A percentile compares a stretch with the other conserved stretches of the same genome.
Evolutionary conservation across 2,888 invertebrate genomes (phyloP).

Genomic region (Euplexia lucipara): DNA sequence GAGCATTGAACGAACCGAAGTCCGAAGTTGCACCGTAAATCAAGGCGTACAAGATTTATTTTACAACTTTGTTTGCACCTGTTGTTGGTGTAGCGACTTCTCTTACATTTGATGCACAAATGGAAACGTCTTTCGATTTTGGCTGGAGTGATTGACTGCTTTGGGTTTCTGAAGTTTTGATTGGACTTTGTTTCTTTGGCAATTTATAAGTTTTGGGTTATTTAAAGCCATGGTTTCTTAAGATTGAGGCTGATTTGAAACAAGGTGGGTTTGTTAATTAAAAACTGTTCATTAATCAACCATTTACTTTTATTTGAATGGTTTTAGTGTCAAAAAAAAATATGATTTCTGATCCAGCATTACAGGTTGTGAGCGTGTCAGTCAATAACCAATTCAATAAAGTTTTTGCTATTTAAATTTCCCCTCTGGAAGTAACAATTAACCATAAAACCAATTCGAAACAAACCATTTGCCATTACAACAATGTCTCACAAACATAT

Average conservation of each 20-base stretch:
- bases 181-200: constrained; percentile 35
- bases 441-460: neutral
- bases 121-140: constrained; percentile 28
- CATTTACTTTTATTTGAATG: too few relatives aligned
- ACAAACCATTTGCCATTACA: neutral
- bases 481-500: constrained; percentile 15
- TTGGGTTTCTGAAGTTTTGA: constrained; percentile 40
- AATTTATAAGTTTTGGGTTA: constrained; percentile 27
- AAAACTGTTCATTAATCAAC: neutral
- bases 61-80: constrained; percentile 66
- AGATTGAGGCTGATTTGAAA: neutral
- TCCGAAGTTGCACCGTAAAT: constrained; percentile 63
- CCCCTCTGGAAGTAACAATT: neutral
- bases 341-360: too few relatives aligned
- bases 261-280: constrained; percentile 11
- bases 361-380: too few relatives aligned
- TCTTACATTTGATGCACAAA: constrained; percentile 49
- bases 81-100: constrained; percentile 58
- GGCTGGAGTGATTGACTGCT: constrained; percentile 30
- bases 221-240: constrained; percentile 12
- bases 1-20: constrained; percentile 57
- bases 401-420: too few relatives aligned
- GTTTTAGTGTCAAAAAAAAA: too few relatives aligned
- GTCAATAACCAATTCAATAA: too few relatives aligned
- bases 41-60: constrained; percentile 62